Percentiles rank a stretch among this genome's conserved stretches.
Evolutionary conservation across 2,888 invertebrate species (phyloP).

Genomic region (Brachypterus glaber): DNA sequence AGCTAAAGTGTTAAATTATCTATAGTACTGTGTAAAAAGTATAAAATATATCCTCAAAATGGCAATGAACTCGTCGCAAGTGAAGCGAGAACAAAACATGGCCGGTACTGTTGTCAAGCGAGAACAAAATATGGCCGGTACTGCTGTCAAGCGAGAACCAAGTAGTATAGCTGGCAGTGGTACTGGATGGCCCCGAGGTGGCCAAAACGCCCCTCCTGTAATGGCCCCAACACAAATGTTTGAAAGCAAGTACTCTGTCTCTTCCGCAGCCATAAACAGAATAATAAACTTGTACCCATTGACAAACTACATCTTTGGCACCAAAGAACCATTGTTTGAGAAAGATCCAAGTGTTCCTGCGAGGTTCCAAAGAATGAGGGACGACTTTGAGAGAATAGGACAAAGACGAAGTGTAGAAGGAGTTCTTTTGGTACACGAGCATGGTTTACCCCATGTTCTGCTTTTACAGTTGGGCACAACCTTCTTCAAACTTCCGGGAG

Average conservation of each 20-base stretch:
- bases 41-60: too few species aligned
- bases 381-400: conserved; percentile 96
- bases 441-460: conserved; percentile 94
- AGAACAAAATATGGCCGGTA: conserved; percentile 48
- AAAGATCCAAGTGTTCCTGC: conserved; percentile 98
- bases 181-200: conserved; percentile 63
- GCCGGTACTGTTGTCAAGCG: too few species aligned
- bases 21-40: too few species aligned
- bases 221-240: conserved; percentile 31
- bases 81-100: conserved; percentile 38
- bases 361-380: conserved; percentile 95
- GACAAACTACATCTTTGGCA: conserved; percentile 99
- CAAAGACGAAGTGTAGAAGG: conserved; percentile 84
- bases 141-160: too few species aligned
- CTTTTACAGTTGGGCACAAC: conserved; percentile 95
- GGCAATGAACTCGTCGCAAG: conserved; percentile 46
- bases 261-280: conserved; percentile 65
- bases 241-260: conserved; percentile 43
- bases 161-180: too few species aligned
- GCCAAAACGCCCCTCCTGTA: conserved; percentile 39
- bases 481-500: conserved; percentile 98
- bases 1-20: too few species aligned
- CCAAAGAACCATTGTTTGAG: conserved; percentile 97
- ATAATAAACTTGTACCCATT: conserved; percentile 88
- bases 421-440: conserved; percentile 91